Evolutionary conservation across 2,797 vertebrate genomes (phyloP), one percentile per base, ranked within the genome.

Genomic region (Cirrhinus molitorella): DNA sequence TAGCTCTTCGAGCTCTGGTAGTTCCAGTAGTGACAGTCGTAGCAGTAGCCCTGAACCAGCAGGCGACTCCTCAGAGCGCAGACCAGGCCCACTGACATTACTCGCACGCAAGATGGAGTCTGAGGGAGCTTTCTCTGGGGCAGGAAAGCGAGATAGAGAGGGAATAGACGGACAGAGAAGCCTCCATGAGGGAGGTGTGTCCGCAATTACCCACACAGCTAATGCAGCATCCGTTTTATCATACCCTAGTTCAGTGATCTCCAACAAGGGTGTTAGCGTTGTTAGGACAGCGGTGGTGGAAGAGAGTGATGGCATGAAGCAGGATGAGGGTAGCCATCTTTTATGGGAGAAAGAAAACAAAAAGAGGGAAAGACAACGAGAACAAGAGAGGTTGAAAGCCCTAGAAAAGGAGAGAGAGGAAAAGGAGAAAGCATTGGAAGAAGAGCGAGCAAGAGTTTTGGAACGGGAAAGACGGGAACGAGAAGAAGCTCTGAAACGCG

Each of bases 41-140:
- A 95, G 95, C 88, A 96, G 96, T 93, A 96, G 95, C 88, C 94
- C 93, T 31, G 95, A 95, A 91, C 96, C 96, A 83, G 95, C 95
- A 89, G 95, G 95, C 82, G 92, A 92, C 85, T 90, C 91, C 68
- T 90, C 90, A 4, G 95, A 94, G 84, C 94, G 95, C 81, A 96
- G 95, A 85, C 93, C 94, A 9, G 94, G 94, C 51, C 93, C 94
- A 7, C 86, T 95, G 84, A 93, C 93, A 43, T 91, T 96, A 79
- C 90, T 95, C 86, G 92, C 95, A 2, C 94, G 89, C 83, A 94
- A 94, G 90, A 96, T 96, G 95, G 94, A 91, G 17, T 93, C 91
- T 6, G 95, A 95, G 89, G 94, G 96, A 51, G 91, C 93, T 74
- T 94, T 96, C 89, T 94, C 93, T 16, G 92, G 91, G 87, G 79